These are phyloP conservation scores for Ceratina japonica DNA, from an alignment of 1,140 invertebrate genomes.

Conservation along the genomic window DNA sequence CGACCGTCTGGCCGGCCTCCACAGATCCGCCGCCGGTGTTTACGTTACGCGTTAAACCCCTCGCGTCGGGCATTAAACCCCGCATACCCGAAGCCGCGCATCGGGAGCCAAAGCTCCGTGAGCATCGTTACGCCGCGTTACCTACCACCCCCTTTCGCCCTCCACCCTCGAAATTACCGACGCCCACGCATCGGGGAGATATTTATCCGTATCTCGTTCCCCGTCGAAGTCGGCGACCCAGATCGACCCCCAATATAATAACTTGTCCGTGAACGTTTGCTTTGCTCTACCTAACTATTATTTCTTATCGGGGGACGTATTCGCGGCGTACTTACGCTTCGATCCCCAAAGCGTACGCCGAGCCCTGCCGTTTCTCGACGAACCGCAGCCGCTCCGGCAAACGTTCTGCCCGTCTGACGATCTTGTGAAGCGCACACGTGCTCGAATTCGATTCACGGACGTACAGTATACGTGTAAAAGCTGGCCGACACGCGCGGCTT, in stretches of 20 bases:
- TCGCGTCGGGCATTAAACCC: slow-evolving; percentile 61
- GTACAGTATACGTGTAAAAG: slow-evolving; percentile 28
- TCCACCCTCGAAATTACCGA: slow-evolving; percentile 28
- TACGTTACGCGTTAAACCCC: slow-evolving; percentile 62
- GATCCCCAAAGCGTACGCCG: no score
- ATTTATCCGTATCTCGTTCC: slow-evolving; percentile 31
- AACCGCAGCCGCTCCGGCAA: background rate
- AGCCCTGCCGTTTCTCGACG: no score
- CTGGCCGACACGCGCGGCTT: slow-evolving; percentile 47
- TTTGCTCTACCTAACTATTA: no score
- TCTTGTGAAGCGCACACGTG: background rate
- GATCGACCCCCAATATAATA: no score
- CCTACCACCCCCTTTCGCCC: slow-evolving; percentile 10
- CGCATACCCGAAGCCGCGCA: slow-evolving; percentile 59
- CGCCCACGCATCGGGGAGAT: slow-evolving; percentile 2
- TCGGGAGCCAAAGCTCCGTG: slow-evolving; percentile 63
- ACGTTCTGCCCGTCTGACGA: no score
- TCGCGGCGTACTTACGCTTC: no score
- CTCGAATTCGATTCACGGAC: background rate
- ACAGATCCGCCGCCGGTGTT: slow-evolving; percentile 54
- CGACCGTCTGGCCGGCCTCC: background rate
- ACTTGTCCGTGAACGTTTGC: background rate
- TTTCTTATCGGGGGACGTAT: no score
- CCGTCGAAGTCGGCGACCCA: background rate
- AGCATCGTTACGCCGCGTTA: slow-evolving; percentile 65